phyloP scores from a whole-genome alignment of 2,888 invertebrate species.

The Venusia cambrica region DNA sequence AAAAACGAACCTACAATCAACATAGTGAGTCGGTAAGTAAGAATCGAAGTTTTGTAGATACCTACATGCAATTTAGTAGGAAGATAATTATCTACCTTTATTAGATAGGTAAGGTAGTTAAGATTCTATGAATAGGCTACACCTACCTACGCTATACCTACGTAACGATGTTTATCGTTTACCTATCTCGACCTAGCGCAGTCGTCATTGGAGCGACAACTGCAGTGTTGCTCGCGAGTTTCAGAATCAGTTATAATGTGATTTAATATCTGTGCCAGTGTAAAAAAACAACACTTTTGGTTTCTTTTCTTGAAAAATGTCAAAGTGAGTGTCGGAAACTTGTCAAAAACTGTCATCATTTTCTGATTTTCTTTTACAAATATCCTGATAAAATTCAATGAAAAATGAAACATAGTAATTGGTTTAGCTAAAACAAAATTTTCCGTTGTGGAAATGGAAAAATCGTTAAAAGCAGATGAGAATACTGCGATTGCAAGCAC shows the following conservation, averaged over 20 bases:
- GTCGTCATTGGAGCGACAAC: constrained; percentile 36
- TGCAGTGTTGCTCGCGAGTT: constrained; percentile 32
- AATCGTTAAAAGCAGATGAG: constrained; percentile 5
- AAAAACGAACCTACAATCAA: no score
- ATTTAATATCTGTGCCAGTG: background rate
- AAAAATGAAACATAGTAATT: constrained; percentile 3
- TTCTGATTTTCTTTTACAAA: constrained; percentile 10
- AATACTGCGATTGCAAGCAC: constrained; percentile 4
- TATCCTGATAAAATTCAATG: constrained; percentile 1
- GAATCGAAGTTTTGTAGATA: no score
- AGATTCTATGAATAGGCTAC: constrained; percentile 6
- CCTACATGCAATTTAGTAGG: no score
- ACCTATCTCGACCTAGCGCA: constrained; percentile 32
- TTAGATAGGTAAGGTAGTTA: no score
- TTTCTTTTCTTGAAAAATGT: background rate
- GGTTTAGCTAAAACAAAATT: no score
- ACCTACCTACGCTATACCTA: constrained; percentile 13
- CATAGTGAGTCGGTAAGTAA: no score
- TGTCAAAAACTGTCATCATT: constrained; percentile 2
- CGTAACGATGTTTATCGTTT: constrained; percentile 29
- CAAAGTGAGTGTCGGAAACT: background rate
- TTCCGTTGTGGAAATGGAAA: constrained; percentile 9
- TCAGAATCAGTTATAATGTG: constrained; percentile 10
- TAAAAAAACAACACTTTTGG: constrained; percentile 6
- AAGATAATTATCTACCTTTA: no score